These are phyloP conservation scores for Palythoa grandiflora DNA, from an alignment of 92 coral and sea anemone genomes.

Conservation along the genomic window DNA sequence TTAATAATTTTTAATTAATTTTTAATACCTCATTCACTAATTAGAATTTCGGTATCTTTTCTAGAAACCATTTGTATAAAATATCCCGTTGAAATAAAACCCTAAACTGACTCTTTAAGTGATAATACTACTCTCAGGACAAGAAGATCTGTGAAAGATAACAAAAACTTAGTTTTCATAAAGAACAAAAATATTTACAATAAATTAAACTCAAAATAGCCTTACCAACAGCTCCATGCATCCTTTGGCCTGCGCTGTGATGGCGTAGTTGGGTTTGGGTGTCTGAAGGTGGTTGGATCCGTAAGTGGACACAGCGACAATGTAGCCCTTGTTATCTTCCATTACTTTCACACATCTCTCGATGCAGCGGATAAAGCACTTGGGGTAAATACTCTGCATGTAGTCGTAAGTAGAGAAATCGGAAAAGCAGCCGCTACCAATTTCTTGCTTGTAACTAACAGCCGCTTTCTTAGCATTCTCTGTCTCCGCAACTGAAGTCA, in stretches of 20 bases:
- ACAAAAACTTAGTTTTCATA: too few relatives aligned
- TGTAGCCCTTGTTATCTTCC: slow-evolving; percentile 79
- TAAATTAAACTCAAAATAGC: too few relatives aligned
- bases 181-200: too few relatives aligned
- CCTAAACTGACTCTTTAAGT: too few relatives aligned
- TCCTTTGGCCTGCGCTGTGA: slow-evolving; percentile 91
- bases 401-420: slow-evolving; percentile 84
- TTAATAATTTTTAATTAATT: too few relatives aligned
- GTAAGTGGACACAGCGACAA: slow-evolving; percentile 81
- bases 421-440: slow-evolving; percentile 73
- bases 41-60: too few relatives aligned
- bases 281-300: slow-evolving; percentile 81
- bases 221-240: slow-evolving; percentile 81
- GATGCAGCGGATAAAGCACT: slow-evolving; percentile 82
- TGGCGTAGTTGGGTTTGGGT: slow-evolving; percentile 83
- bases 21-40: too few relatives aligned
- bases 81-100: too few relatives aligned
- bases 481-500: slow-evolving; percentile 71
- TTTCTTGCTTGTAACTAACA: slow-evolving; percentile 67
- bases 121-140: too few relatives aligned
- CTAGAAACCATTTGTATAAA: too few relatives aligned
- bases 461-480: slow-evolving; percentile 78
- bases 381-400: slow-evolving; percentile 80
- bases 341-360: slow-evolving; percentile 79
- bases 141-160: too few relatives aligned